Conservation (phyloP, 2,113 vertebrate genomes). For the Nettapus auritus region DNA sequence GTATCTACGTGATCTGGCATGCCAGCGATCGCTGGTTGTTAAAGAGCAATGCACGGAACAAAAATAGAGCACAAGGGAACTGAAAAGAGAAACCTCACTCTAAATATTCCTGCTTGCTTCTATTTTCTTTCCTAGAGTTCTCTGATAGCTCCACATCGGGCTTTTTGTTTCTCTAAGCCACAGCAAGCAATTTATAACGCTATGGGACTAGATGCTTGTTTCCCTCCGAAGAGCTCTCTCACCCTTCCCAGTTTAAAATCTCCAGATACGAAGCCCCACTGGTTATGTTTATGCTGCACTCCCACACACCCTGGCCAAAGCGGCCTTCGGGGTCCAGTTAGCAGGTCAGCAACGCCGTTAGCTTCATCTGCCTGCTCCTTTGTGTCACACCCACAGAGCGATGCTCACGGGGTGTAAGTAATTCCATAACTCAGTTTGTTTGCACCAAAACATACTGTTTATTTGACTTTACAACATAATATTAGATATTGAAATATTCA, state of each 20-base stretch:
- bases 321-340: neutral
- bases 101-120: constrained; percentile 53
- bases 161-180: neutral
- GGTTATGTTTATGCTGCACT: neutral
- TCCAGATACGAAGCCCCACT: neutral
- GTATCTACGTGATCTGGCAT: neutral
- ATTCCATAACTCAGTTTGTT: constrained; percentile 60
- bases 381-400: constrained; percentile 37
- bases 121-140: constrained; percentile 15
- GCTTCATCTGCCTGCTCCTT: neutral
- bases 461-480: constrained; percentile 35
- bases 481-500: neutral
- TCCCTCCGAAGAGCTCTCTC: neutral
- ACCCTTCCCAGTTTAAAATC: neutral
- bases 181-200: neutral
- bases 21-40: neutral
- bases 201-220: neutral
- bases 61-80: constrained; percentile 44
- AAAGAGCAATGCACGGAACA: neutral
- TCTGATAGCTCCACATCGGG: neutral
- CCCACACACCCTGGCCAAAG: neutral
- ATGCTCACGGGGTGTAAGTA: neutral
- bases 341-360: neutral
- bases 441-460: constrained; percentile 42
- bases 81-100: constrained; percentile 59